Conservation (phyloP, 2,113 vertebrate genomes). For the Oncorhynchus kisutch region DNA sequence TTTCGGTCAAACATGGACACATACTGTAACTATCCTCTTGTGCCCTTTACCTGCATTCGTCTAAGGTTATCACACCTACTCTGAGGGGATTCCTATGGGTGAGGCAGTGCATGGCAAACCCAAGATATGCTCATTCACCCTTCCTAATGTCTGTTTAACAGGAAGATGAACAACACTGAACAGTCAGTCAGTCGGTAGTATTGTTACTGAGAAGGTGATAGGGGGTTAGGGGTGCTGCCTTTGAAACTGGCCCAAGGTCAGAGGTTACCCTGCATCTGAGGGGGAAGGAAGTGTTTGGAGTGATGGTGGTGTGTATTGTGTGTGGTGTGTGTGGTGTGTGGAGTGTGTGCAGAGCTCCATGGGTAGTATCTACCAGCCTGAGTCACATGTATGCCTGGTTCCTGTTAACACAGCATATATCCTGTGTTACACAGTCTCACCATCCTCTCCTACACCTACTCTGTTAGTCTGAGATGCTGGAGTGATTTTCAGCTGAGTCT, state of each 20-base stretch:
- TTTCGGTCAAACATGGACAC: background rate
- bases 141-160: background rate
- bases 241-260: background rate
- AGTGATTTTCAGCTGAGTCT: background rate
- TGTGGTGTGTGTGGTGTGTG: background rate
- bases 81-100: background rate
- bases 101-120: background rate
- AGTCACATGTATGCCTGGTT: background rate
- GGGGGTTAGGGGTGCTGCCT: constrained; percentile 8
- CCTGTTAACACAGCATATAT: background rate
- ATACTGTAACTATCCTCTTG: background rate
- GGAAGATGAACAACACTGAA: constrained; percentile 17
- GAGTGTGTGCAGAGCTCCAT: background rate
- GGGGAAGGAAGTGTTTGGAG: background rate
- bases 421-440: too few species aligned
- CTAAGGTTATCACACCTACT: background rate
- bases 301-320: background rate
- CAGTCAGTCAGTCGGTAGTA: constrained; percentile 2
- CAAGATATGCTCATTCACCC: background rate
- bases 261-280: background rate
- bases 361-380: background rate
- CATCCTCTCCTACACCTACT: background rate
- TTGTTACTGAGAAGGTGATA: constrained; percentile 13
- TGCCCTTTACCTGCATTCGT: background rate
- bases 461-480: background rate